Evolutionary conservation across 2,888 invertebrate species (phyloP).

Genomic region (Agrotis exclamationis): DNA sequence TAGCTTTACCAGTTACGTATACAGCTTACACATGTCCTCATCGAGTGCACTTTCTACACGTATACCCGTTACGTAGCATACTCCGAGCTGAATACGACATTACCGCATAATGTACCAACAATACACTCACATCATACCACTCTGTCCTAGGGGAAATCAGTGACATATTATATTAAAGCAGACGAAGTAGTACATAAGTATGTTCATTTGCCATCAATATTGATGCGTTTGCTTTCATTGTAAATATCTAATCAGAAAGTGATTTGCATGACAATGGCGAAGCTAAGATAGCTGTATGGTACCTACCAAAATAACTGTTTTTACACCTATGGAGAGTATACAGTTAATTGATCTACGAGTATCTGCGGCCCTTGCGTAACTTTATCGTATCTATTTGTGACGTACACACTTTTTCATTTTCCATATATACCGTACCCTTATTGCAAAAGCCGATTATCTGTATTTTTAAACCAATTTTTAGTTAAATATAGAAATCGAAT

Average conservation of each 20-base stretch:
- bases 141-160: slow-evolving; percentile 49
- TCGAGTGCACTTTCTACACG: slow-evolving; percentile 33
- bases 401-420: too few relatives aligned
- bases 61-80: slow-evolving; percentile 3
- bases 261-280: slow-evolving; percentile 64
- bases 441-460: too few relatives aligned
- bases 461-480: too few relatives aligned
- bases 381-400: too few relatives aligned
- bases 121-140: slow-evolving; percentile 15
- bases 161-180: slow-evolving; percentile 18
- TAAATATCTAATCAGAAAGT: slow-evolving; percentile 61
- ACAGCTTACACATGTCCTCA: slow-evolving; percentile 14
- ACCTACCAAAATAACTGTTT: slow-evolving; percentile 4
- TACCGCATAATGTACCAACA: slow-evolving; percentile 23
- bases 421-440: too few relatives aligned
- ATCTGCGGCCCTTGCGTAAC: too few relatives aligned
- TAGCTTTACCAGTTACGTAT: slow-evolving; percentile 14
- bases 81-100: slow-evolving; percentile 6
- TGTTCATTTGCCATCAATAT: slow-evolving; percentile 36
- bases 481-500: too few relatives aligned
- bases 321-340: neutral
- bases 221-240: slow-evolving; percentile 59
- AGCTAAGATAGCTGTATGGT: slow-evolving; percentile 6
- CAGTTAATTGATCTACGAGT: too few relatives aligned
- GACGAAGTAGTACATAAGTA: slow-evolving; percentile 11